Evolutionary conservation across 2,797 vertebrate species (phyloP), one percentile per base, ranked within the genome.

Genomic region (Melanotaenia maccullochi): DNA sequence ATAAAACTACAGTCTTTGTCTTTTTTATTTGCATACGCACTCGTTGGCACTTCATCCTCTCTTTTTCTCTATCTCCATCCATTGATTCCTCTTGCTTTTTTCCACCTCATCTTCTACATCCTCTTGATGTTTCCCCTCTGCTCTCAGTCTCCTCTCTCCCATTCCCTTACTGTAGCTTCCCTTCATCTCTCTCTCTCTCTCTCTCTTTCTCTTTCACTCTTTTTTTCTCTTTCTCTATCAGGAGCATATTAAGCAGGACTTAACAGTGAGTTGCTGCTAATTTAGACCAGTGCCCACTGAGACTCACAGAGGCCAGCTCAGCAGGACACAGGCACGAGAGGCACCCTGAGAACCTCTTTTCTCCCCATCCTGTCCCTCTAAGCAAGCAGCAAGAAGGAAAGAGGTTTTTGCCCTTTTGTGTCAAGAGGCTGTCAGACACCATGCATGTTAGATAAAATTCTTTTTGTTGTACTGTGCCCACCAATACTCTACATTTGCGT

Each of bases 201-300:
- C 61, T 30, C 54, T 35, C 54, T 20, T 44, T 80, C 76, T 58
- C 66, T 60, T 38, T 0, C 12, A 1, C 49, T 51, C 49, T 51
- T 12, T 8, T 47, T 68, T 51, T 47, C 60, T 51, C 47, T 60
- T 67, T 75, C 68, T 76, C 68, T 84, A 64, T 84, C 76, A 72
- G 76, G 71, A 89, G 75, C 84, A 89, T 87, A 83, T 84, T 85
- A 86, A 90, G 73, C 68, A 71, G 68, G 82, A 63, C 70, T 83
- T 83, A 88, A 58, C 83, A 87, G 82, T 56, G 47, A 85, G 86
- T 36, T 30, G 9, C 18, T 63, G 82, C 86, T 91, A 85, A 90
- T 88, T 89, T 90, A 81, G 77, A 79, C 74, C 44, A 47, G 40
- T 7, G 16, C 78, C 69, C 85, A 68, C 68, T 66, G 20, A 78